Evolutionary conservation across 2,797 vertebrate species (phyloP).

Genomic region (Labeo calbasu): DNA sequence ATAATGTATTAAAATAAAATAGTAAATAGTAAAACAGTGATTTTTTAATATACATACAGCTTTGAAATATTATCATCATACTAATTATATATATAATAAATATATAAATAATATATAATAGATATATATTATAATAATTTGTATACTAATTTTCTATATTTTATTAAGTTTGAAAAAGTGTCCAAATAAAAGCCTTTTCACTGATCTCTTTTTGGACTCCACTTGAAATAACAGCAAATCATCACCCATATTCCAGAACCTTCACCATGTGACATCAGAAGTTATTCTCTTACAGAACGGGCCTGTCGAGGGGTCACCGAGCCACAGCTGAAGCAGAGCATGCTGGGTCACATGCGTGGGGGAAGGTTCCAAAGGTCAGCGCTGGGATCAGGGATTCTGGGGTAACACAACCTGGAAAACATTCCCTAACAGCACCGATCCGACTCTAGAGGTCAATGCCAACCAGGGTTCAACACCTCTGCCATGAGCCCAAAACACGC

Average conservation of each 20-base stretch:
- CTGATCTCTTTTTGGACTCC: background rate
- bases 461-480: conserved; percentile 46
- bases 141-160: background rate
- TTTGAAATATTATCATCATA: background rate
- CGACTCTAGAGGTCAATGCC: conserved; percentile 67
- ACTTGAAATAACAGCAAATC: background rate
- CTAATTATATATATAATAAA: too few species aligned
- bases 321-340: conserved; percentile 12
- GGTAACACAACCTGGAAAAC: conserved; percentile 53
- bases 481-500: conserved; percentile 41
- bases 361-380: conserved; percentile 15
- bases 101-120: too few species aligned
- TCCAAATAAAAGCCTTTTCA: too few species aligned
- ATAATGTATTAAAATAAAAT: background rate
- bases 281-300: background rate
- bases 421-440: conserved; percentile 67
- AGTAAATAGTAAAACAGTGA: background rate
- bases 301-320: background rate
- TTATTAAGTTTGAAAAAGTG: background rate
- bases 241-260: background rate
- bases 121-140: too few species aligned
- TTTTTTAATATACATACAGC: too few species aligned
- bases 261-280: background rate
- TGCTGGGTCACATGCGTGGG: background rate
- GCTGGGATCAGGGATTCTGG: background rate